Base-by-base conservation (phyloP, 2,888 invertebrate genomes). In the Stenodema calcarata region DNA sequence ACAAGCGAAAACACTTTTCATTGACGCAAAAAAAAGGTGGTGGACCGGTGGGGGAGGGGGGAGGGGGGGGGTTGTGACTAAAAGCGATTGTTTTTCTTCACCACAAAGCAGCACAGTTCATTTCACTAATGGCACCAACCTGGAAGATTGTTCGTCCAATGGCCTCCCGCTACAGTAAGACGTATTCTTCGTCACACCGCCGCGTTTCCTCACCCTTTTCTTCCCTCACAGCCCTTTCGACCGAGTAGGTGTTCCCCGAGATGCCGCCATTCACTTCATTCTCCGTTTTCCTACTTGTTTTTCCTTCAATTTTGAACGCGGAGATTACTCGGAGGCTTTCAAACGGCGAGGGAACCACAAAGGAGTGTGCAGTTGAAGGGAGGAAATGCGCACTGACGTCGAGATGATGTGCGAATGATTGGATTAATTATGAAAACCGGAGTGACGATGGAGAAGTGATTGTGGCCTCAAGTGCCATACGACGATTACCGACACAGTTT, bases 61-160 rank as follows among this genome's bases (percentile, higher is more conserved):
- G n/a, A n/a, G n/a, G 14, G 44, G 27, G 27, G 12, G 23, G 44
- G 41, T 12, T 41, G 23, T 16, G 78, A 62, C 62, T 44, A 69
- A 69, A 82, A 69, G 82, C 69, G 82, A 82, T 82, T 82, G 82
- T 82, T 41, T 62, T 82, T 62, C 41, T 18, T 27, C 62, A 18
- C 82, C 82, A 82, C 82, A 82, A 82, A 82, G 69, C 16, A 42
- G 69, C 82, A 82, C 82, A 82, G 82, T 82, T 82, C 82, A 82
- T 82, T 82, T 82, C 82, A 82, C 82, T 82, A 82, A 82, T 82
- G 82, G 82, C 82, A 78, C 44, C 78, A 78, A 78, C 78, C 78
- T 78, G 47, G 78, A 78, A 78, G 78, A 78, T 78, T 78, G 78
- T 78, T 27, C 42, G 44, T 14, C 78, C 78, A 78, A 78, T 78